These are phyloP conservation scores for Pinctada fucata DNA, from an alignment of 2,888 invertebrate genomes.

Conservation along the genomic window DNA sequence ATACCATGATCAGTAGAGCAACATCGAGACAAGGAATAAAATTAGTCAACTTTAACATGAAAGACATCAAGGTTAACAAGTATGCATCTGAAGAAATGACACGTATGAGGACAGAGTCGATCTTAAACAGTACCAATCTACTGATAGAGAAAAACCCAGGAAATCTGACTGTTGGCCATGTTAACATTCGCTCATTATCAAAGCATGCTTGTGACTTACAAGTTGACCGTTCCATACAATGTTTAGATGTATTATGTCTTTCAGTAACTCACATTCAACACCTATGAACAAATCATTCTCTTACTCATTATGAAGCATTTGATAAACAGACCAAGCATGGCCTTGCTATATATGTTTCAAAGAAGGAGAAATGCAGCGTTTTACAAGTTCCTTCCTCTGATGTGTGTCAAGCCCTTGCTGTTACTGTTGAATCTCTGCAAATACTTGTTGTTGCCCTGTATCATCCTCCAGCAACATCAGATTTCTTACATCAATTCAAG, in stretches of 20 bases:
- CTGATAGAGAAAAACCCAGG: constrained; percentile 12
- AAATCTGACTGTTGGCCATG: constrained; percentile 15
- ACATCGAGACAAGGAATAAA: constrained; percentile 32
- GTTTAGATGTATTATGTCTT: not conserved
- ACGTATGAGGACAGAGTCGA: constrained; percentile 32
- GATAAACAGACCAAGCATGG: not conserved
- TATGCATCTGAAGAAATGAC: constrained; percentile 32
- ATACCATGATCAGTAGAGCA: constrained; percentile 37
- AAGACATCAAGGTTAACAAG: constrained; percentile 34
- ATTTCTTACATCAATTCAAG: not conserved
- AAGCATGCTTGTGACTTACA: constrained; percentile 28
- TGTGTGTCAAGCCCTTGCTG: not conserved
- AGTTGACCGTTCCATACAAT: not conserved
- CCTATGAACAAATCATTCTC: constrained; percentile 13
- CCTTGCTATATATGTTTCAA: not conserved
- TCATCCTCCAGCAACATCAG: not conserved
- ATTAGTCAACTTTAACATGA: constrained; percentile 22
- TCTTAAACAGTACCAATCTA: constrained; percentile 23
- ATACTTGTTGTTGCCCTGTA: not conserved
- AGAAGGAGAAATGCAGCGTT: not conserved
- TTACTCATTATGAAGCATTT: not conserved
- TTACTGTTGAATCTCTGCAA: not conserved
- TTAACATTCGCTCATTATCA: constrained; percentile 34
- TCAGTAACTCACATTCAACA: constrained; percentile 3
- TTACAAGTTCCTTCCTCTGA: not conserved